Evolutionary conservation across 2,797 vertebrate genomes (phyloP).

Genomic region (Emydoidea blandingii): DNA sequence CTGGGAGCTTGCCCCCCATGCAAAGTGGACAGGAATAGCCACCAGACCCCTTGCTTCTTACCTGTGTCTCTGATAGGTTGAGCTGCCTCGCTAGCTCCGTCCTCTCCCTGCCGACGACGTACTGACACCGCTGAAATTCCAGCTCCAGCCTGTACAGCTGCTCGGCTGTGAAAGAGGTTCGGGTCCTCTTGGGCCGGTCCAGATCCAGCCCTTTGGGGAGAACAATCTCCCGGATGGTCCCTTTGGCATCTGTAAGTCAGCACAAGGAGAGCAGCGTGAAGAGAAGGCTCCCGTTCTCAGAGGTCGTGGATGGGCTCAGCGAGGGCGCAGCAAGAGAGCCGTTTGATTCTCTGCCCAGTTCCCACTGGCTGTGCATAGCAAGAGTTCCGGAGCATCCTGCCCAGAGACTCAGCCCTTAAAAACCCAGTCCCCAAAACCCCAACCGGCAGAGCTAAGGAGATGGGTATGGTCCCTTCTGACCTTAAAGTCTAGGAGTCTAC

Average conservation of each 20-base stretch:
- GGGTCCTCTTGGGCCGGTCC: slow-evolving; percentile 95
- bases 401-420: neutral
- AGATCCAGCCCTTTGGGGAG: slow-evolving; percentile 95
- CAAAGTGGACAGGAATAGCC: neutral
- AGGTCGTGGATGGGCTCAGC: neutral
- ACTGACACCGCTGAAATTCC: slow-evolving; percentile 97
- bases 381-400: too few relatives aligned
- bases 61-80: slow-evolving; percentile 96
- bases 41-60: slow-evolving; percentile 66
- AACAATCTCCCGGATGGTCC: slow-evolving; percentile 97
- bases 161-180: slow-evolving; percentile 96
- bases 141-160: slow-evolving; percentile 96
- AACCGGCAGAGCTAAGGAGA: neutral
- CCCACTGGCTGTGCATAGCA: neutral
- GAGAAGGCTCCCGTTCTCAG: neutral
- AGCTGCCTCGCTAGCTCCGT: slow-evolving; percentile 93
- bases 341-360: neutral
- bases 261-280: fast-evolving
- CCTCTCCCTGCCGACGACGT: slow-evolving; percentile 95
- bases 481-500: neutral
- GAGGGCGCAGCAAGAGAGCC: neutral
- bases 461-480: neutral
- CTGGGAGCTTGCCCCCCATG: neutral
- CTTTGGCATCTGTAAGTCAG: slow-evolving; percentile 90
- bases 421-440: neutral